phyloP scores from a whole-genome alignment of 2,113 vertebrate genomes.

The Paralichthys olivaceus region DNA sequence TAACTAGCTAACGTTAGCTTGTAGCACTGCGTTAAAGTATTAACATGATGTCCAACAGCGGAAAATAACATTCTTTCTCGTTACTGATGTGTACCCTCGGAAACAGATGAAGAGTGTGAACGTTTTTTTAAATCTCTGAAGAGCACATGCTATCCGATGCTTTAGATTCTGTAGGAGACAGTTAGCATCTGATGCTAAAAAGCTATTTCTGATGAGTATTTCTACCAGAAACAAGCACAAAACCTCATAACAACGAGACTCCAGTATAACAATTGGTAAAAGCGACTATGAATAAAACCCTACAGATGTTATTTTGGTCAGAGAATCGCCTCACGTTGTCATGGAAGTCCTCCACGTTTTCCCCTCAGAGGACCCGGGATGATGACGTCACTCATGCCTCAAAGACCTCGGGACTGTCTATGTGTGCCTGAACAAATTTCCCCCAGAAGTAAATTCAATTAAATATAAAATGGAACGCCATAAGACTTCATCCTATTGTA shows the following conservation, averaged over 20 bases:
- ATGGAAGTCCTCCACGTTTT: slow-evolving; percentile 67
- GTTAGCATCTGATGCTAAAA: slow-evolving; percentile 56
- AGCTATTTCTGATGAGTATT: background rate
- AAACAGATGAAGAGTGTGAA: background rate
- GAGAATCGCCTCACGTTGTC: background rate
- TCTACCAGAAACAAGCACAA: background rate
- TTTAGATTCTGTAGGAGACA: background rate
- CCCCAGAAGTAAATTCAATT: background rate
- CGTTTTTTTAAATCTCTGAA: background rate
- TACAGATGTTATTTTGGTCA: background rate
- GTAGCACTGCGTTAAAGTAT: background rate
- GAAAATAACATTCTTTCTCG: background rate
- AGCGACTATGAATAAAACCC: background rate
- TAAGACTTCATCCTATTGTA: background rate
- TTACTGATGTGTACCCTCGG: no score
- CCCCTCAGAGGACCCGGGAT: background rate
- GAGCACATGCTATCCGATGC: background rate
- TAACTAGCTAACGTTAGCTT: background rate
- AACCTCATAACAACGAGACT: rapidly evolving
- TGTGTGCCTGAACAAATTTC: slow-evolving; percentile 68
- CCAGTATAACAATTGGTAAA: rapidly evolving
- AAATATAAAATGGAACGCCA: background rate
- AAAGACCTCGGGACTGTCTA: slow-evolving; percentile 58
- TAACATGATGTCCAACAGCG: background rate
- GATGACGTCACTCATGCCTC: slow-evolving; percentile 37